A percentile compares a stretch with the other conserved stretches of the same genome.
phyloP scores from a whole-genome alignment of 2,113 vertebrate species.

The Jacana jacana region DNA sequence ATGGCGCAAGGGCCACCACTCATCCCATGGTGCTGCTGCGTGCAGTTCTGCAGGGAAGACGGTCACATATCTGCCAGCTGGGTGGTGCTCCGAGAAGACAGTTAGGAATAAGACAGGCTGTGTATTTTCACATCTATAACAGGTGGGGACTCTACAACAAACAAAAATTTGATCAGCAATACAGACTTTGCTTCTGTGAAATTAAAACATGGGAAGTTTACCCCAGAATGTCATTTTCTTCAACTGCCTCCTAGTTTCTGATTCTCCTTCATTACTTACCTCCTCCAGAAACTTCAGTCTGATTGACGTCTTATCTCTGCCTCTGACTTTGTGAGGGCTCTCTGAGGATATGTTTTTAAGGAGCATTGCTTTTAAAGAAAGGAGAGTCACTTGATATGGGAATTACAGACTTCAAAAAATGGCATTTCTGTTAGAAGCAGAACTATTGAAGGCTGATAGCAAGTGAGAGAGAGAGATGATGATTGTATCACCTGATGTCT shows the following conservation, averaged over 20 bases:
- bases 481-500: background rate
- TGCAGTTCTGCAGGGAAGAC: background rate
- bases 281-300: background rate
- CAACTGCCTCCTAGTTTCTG: background rate
- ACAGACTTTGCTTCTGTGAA: background rate
- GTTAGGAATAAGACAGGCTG: background rate
- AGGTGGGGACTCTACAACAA: background rate
- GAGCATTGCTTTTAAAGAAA: conserved; percentile 18
- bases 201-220: background rate
- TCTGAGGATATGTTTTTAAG: conserved; percentile 12
- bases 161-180: background rate
- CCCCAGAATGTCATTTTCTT: background rate
- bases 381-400: background rate
- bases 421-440: background rate
- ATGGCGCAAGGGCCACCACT: background rate
- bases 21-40: background rate
- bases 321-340: background rate
- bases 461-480: background rate
- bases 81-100: background rate
- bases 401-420: conserved; percentile 36
- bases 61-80: background rate
- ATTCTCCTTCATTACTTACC: background rate
- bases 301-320: conserved; percentile 23
- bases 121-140: background rate
- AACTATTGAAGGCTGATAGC: background rate